These are phyloP conservation scores for Onychostruthus taczanowskii DNA, from an alignment of 2,113 vertebrate genomes.

Conservation along the genomic window DNA sequence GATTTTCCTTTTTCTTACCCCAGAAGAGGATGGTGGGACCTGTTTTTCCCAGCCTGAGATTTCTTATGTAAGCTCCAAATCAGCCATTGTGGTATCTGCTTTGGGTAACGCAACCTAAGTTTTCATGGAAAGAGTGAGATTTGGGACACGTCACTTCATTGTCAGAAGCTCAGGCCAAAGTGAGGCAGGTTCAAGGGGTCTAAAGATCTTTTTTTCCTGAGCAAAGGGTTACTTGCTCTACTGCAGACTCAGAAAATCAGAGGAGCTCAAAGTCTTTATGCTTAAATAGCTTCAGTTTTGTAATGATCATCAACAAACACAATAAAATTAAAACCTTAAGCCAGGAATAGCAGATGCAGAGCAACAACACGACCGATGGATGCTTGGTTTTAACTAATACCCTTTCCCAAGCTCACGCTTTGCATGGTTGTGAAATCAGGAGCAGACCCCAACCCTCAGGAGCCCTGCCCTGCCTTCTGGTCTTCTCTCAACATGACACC, in stretches of 20 bases:
- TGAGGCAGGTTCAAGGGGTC: background rate
- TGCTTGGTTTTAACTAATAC: background rate
- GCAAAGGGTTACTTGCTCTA: background rate
- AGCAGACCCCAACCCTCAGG: background rate
- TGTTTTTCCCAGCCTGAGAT: background rate
- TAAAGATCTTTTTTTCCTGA: background rate
- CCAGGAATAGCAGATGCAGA: background rate
- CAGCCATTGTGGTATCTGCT: background rate
- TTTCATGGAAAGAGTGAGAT: background rate
- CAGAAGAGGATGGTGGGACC: background rate
- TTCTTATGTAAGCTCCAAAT: background rate
- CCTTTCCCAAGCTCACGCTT: background rate
- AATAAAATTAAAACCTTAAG: background rate
- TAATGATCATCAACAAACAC: background rate
- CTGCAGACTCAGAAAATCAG: background rate
- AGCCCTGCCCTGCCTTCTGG: background rate
- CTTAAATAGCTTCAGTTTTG: background rate
- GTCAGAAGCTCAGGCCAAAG: background rate
- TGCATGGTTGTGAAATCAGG: background rate
- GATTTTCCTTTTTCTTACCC: background rate
- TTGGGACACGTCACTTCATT: background rate
- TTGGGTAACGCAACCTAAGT: background rate
- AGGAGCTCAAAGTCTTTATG: background rate
- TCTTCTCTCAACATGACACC: conserved; percentile 36
- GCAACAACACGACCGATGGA: fast-evolving